Conservation (phyloP, 2,113 vertebrate species). For the Chaenogobius annularis region DNA sequence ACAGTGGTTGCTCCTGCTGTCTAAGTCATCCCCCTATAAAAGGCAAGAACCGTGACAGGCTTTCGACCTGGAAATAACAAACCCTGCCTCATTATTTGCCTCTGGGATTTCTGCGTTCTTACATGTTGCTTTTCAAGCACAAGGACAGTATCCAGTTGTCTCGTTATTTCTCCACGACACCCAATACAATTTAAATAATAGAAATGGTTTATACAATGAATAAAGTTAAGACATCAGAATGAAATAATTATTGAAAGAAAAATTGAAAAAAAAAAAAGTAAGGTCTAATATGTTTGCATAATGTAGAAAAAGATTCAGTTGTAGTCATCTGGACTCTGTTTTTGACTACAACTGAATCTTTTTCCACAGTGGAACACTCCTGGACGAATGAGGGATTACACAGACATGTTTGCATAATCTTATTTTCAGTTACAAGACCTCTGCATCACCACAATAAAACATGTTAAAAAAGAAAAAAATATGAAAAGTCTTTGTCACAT, state of each 20-base stretch:
- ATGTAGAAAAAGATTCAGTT: no score
- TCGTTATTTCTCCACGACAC: not conserved
- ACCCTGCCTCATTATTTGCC: constrained; percentile 8
- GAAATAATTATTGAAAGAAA: not conserved
- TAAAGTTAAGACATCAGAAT: not conserved
- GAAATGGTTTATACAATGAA: not conserved
- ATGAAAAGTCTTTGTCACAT: not conserved
- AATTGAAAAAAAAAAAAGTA: not conserved
- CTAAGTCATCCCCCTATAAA: not conserved
- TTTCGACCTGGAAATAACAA: not conserved
- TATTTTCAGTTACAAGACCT: not conserved
- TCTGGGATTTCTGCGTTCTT: not conserved
- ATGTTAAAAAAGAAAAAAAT: not conserved
- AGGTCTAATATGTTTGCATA: not conserved
- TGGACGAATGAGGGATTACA: no score
- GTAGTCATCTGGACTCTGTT: no score
- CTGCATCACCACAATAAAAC: not conserved
- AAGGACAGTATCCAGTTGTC: not conserved
- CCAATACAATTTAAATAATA: not conserved
- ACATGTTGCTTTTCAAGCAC: not conserved
- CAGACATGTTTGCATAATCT: not conserved
- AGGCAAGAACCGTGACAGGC: not conserved
- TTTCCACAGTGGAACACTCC: no score
- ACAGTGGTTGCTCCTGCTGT: not conserved
- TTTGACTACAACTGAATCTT: no score